Conservation (phyloP, 2,113 vertebrate species). For the Etheostoma cragini region DNA sequence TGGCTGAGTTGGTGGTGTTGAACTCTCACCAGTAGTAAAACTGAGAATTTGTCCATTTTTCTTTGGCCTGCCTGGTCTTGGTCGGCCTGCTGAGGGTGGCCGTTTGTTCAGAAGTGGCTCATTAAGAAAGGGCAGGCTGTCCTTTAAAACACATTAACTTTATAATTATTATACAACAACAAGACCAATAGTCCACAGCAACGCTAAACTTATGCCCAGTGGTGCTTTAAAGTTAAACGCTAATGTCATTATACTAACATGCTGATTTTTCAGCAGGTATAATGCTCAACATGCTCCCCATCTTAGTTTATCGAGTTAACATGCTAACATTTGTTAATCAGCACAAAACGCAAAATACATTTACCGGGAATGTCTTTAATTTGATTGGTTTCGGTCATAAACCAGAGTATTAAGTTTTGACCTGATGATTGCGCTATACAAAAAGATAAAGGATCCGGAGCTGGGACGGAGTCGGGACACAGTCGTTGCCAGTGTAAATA, state of each 20-base stretch:
- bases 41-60: neutral
- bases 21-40: neutral
- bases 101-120: neutral
- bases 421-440: too few relatives aligned
- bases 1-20: neutral
- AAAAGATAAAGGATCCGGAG: neutral
- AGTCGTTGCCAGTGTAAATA: too few relatives aligned
- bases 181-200: neutral
- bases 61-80: neutral
- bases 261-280: neutral
- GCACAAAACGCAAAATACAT: neutral
- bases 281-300: neutral
- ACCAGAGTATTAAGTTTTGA: too few relatives aligned
- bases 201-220: neutral
- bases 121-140: neutral
- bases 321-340: neutral
- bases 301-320: neutral
- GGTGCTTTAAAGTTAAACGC: neutral
- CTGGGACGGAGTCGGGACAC: too few relatives aligned
- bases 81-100: too few relatives aligned
- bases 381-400: neutral
- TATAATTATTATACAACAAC: neutral
- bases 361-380: neutral
- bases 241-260: neutral
- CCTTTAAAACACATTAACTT: slow-evolving; percentile 31